Evolutionary conservation across 2,888 invertebrate genomes (phyloP).

Genomic region (Ornithoptera alexandrae): DNA sequence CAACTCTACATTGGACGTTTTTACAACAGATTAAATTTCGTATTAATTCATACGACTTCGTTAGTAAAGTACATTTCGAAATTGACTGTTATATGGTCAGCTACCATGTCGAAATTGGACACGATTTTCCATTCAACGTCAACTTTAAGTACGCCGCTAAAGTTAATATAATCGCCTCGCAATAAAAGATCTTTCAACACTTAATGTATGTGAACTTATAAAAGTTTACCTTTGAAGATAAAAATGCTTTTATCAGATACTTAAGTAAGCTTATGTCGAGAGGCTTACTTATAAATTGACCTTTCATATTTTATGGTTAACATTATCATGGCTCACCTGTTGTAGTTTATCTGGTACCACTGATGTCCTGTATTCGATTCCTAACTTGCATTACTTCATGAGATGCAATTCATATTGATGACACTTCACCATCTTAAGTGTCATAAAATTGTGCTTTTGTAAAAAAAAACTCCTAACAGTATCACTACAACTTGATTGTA

Average conservation of each 20-base stretch:
- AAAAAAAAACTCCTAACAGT: not conserved
- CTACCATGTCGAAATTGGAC: not conserved
- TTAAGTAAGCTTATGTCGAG: slow-evolving; percentile 7
- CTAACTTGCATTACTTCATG: no score
- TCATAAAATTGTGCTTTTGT: no score
- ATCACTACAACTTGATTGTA: not conserved
- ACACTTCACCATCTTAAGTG: no score
- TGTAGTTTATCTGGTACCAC: not conserved
- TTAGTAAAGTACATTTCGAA: not conserved
- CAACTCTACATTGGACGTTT: no score
- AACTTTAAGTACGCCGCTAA: not conserved
- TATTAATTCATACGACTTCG: not conserved
- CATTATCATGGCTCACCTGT: no score
- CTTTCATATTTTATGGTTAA: not conserved
- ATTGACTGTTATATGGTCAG: not conserved
- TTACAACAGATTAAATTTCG: not conserved
- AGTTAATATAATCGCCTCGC: slow-evolving; percentile 1
- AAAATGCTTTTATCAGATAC: slow-evolving; percentile 23
- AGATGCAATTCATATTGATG: no score
- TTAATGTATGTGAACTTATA: slow-evolving; percentile 9
- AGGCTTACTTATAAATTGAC: not conserved
- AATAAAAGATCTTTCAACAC: slow-evolving; percentile 13
- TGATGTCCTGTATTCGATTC: no score
- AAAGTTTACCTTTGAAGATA: slow-evolving; percentile 6
- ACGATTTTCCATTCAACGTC: not conserved